Percentiles rank a stretch among this genome's conserved stretches.
These are phyloP conservation scores for Sipha maydis DNA, from an alignment of 2,888 invertebrate genomes.

Conservation along the genomic window DNA sequence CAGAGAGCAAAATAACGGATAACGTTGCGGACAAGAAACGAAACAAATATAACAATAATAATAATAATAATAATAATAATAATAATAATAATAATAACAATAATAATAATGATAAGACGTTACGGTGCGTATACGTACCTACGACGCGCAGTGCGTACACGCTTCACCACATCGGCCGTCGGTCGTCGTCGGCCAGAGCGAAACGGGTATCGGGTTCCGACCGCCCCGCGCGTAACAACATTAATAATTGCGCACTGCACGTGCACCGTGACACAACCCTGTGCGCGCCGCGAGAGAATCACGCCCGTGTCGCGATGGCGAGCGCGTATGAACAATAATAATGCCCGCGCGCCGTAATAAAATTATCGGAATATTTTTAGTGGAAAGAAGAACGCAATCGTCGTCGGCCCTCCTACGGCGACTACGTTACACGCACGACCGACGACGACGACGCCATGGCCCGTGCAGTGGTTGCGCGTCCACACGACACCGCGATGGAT, in stretches of 20 bases:
- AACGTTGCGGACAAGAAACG: background rate
- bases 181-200: constrained; percentile 11
- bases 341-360: constrained; percentile 11
- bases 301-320: no score
- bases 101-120: no score
- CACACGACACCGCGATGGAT: no score
- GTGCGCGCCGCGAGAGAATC: no score
- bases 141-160: background rate
- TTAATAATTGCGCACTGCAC: background rate
- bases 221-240: background rate
- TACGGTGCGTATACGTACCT: no score
- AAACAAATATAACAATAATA: background rate
- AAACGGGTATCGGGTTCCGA: constrained; percentile 3
- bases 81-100: no score
- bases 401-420: constrained; percentile 9
- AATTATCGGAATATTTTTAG: constrained; percentile 1
- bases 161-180: background rate
- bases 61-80: no score
- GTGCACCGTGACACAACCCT: no score
- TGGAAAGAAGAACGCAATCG: background rate
- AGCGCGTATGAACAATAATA: background rate
- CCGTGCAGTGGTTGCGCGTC: background rate
- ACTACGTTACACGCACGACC: no score
- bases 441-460: background rate
- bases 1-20: background rate